These are phyloP conservation scores for Euplagia quadripunctaria DNA, from an alignment of 2,888 invertebrate species.

Conservation along the genomic window DNA sequence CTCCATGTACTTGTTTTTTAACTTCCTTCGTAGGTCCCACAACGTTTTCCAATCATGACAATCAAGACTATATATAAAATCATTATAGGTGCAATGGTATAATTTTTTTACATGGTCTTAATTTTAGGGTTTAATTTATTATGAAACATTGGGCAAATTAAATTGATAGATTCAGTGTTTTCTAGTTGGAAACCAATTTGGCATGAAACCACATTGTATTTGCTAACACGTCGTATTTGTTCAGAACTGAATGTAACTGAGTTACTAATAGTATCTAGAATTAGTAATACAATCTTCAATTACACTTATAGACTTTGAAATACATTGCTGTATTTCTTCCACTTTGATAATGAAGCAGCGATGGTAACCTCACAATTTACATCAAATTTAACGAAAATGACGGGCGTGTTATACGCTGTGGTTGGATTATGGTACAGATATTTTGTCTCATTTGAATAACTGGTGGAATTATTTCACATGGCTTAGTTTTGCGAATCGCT, in stretches of 20 bases:
- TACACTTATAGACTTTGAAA: constrained; percentile 28
- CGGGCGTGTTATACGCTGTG: constrained; percentile 21
- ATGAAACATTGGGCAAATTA: background rate
- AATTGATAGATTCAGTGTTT: background rate
- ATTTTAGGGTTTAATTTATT: background rate
- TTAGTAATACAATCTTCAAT: constrained; percentile 15
- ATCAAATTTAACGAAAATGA: constrained; percentile 20
- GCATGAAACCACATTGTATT: constrained; percentile 32
- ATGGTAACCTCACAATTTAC: constrained; percentile 22
- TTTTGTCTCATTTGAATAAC: constrained; percentile 21
- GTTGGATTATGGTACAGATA: constrained; percentile 16
- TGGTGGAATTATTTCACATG: constrained; percentile 22
- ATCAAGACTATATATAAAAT: too few relatives aligned
- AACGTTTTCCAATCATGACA: too few relatives aligned
- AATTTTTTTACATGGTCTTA: background rate
- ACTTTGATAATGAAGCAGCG: constrained; percentile 18
- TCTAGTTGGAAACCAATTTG: constrained; percentile 34
- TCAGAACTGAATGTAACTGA: background rate
- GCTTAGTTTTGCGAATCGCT: constrained; percentile 32
- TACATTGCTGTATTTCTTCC: constrained; percentile 32
- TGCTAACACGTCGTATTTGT: constrained; percentile 24
- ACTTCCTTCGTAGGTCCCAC: too few relatives aligned
- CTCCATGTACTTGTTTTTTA: too few relatives aligned
- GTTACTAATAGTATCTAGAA: constrained; percentile 10
- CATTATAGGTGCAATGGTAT: too few relatives aligned